Conservation (phyloP, 1,140 invertebrate genomes). For the Monochamus saltuarius region DNA sequence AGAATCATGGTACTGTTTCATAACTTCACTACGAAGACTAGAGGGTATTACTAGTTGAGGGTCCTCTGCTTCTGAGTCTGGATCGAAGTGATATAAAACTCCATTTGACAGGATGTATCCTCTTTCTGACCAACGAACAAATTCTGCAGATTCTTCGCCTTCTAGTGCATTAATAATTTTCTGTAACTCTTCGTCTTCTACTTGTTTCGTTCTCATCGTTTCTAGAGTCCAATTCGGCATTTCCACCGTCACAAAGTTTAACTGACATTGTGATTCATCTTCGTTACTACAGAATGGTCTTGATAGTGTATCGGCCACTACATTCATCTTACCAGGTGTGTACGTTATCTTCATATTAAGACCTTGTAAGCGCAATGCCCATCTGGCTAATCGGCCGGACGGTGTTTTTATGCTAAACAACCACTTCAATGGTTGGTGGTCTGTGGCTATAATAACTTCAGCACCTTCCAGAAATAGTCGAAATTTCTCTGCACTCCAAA, state of each 20-base stretch:
- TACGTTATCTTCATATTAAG: conserved; percentile 27
- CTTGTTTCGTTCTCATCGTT: conserved; percentile 17
- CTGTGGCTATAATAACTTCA: conserved; percentile 42
- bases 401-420: conserved; percentile 52
- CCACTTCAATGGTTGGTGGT: conserved; percentile 57
- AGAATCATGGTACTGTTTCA: conserved; percentile 35
- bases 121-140: conserved; percentile 27
- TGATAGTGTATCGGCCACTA: conserved; percentile 22
- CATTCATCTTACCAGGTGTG: conserved; percentile 25
- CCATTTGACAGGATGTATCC: conserved; percentile 40
- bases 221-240: conserved; percentile 26
- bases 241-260: conserved; percentile 21
- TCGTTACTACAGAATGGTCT: conserved; percentile 6
- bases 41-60: conserved; percentile 36
- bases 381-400: conserved; percentile 50
- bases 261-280: conserved; percentile 19
- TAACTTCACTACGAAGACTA: conserved; percentile 18
- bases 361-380: conserved; percentile 43
- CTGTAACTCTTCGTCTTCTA: too few species aligned
- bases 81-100: conserved; percentile 39
- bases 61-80: conserved; percentile 35
- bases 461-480: conserved; percentile 32
- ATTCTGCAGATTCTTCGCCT: neutral
- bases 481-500: conserved; percentile 43
- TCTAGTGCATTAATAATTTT: too few species aligned